A percentile compares a stretch with the other conserved stretches of the same genome.
These are phyloP conservation scores for Mormyrus hasselquistii DNA, from an alignment of 2,797 vertebrate genomes.

Conservation along the genomic window DNA sequence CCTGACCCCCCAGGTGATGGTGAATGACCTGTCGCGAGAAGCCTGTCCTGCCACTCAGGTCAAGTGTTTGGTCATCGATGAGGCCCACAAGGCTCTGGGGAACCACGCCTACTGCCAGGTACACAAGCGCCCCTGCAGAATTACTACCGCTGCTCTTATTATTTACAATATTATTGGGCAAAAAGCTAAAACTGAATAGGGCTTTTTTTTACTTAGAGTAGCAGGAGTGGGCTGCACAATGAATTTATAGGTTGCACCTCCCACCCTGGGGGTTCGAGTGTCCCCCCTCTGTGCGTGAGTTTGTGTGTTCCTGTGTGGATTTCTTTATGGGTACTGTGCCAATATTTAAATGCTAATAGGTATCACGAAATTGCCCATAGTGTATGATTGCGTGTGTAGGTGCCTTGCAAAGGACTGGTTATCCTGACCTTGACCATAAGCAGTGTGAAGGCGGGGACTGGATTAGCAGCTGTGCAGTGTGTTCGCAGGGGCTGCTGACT, in stretches of 20 bases:
- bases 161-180: not conserved
- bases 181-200: not conserved
- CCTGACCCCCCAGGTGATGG: constrained; percentile 92
- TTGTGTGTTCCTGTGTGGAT: not conserved
- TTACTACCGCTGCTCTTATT: not conserved
- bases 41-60: constrained; percentile 75
- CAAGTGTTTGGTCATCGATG: constrained; percentile 90
- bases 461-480: not conserved
- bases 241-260: not conserved
- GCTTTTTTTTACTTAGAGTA: not conserved
- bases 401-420: not conserved
- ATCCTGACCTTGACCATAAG: not conserved
- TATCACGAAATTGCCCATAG: not conserved
- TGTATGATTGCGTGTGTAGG: not conserved
- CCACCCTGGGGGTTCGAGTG: not conserved
- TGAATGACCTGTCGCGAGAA: constrained; percentile 84
- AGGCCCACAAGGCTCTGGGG: constrained; percentile 91
- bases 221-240: not conserved
- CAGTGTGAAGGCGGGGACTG: not conserved
- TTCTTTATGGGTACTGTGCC: not conserved
- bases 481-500: not conserved
- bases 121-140: not conserved
- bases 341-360: not conserved
- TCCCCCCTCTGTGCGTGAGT: not conserved
- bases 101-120: constrained; percentile 98